A percentile compares a stretch with the other conserved stretches of the same genome.
phyloP scores from a whole-genome alignment of 2,888 invertebrate genomes.

The Rhagonycha fulva region DNA sequence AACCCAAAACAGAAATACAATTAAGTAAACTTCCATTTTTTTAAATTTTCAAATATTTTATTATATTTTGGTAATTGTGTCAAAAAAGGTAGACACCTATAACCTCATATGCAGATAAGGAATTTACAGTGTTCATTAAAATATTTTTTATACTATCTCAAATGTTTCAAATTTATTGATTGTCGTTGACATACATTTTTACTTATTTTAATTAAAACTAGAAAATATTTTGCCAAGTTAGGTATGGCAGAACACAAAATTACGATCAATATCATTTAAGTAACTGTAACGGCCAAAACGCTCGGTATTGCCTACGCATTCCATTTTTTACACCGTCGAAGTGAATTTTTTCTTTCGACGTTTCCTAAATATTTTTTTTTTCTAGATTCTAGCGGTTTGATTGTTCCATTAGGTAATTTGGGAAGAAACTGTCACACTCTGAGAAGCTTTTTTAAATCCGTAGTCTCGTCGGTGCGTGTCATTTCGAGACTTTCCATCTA shows the following conservation, averaged over 20 bases:
- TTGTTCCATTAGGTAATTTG: too few relatives aligned
- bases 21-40: background rate
- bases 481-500: too few relatives aligned
- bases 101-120: constrained; percentile 32
- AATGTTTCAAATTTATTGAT: background rate
- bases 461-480: too few relatives aligned
- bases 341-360: too few relatives aligned
- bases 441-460: too few relatives aligned
- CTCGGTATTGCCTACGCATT: background rate
- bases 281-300: background rate
- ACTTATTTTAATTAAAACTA: background rate
- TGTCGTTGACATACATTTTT: background rate
- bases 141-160: background rate
- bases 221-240: background rate
- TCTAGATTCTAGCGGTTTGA: too few relatives aligned
- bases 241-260: background rate
- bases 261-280: background rate
- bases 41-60: constrained; percentile 2
- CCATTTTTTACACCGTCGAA: too few relatives aligned
- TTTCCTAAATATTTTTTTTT: too few relatives aligned
- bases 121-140: background rate
- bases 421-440: too few relatives aligned
- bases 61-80: constrained; percentile 1
- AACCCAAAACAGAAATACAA: background rate
- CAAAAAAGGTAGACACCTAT: constrained; percentile 32